Evolutionary conservation across 2,888 invertebrate species (phyloP).

Genomic region (Drosophila picticornis): DNA sequence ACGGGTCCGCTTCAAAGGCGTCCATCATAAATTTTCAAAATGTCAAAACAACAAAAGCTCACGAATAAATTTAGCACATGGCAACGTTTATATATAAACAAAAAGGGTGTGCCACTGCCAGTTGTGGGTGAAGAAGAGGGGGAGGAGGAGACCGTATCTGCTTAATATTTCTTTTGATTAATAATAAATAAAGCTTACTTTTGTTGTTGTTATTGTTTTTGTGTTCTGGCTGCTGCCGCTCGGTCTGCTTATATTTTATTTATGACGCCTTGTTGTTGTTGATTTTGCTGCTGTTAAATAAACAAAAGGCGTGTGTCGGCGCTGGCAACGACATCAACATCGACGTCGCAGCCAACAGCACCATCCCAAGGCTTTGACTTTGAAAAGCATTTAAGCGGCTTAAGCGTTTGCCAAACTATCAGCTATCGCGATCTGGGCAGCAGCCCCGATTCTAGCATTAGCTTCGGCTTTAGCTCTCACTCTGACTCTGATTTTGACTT

Average conservation of each 20-base stretch:
- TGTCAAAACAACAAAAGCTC: conserved; percentile 65
- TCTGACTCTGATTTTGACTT: conserved; percentile 11
- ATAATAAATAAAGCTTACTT: conserved; percentile 74
- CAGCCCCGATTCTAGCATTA: conserved; percentile 23
- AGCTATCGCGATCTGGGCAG: conserved; percentile 28
- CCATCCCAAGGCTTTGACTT: conserved; percentile 78
- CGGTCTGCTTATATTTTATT: conserved; percentile 73
- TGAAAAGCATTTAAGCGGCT: conserved; percentile 77
- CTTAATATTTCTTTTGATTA: conserved; percentile 70
- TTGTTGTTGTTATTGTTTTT: conserved; percentile 22
- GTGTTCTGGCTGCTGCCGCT: conserved; percentile 57
- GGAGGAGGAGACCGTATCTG: conserved; percentile 12
- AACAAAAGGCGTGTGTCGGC: conserved; percentile 81
- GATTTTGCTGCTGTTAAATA: conserved; percentile 58
- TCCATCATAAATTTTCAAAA: conserved; percentile 65
- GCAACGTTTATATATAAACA: conserved; percentile 37
- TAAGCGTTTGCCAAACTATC: conserved; percentile 51
- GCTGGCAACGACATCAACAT: conserved; percentile 16
- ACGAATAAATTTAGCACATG: conserved; percentile 49
- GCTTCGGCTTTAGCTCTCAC: conserved; percentile 9
- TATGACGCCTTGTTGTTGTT: conserved; percentile 47
- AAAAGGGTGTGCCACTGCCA: conserved; percentile 10
- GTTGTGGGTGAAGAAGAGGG: not conserved
- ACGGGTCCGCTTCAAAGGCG: conserved; percentile 50
- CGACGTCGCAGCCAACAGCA: conserved; percentile 34